phyloP scores from a whole-genome alignment of 2,113 vertebrate genomes.

The Boulengeromyrus knoepffleri region DNA sequence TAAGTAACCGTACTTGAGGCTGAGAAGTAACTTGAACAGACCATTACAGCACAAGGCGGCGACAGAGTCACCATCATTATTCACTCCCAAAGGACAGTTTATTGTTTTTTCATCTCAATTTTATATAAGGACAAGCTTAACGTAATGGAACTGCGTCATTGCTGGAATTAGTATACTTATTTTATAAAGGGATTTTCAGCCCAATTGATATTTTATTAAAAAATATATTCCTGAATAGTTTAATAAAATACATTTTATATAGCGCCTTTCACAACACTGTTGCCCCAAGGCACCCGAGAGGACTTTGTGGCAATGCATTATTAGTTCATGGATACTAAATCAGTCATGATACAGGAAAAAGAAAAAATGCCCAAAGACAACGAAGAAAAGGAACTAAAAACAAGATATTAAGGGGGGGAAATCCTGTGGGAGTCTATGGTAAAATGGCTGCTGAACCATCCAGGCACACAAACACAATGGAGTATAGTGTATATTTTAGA shows the following conservation, averaged over 20 bases:
- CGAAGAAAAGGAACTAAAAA: neutral
- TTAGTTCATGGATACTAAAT: neutral
- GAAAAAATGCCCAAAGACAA: neutral
- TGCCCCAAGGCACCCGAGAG: neutral
- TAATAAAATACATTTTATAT: neutral
- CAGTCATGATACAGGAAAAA: neutral
- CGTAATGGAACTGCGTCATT: neutral
- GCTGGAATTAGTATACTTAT: neutral
- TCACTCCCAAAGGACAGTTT: neutral
- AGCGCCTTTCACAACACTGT: neutral
- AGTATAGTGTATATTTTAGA: neutral
- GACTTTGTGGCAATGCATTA: neutral
- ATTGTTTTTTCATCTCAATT: neutral
- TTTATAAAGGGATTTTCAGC: neutral
- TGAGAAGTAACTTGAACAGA: neutral
- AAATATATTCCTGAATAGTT: neutral
- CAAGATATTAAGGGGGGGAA: neutral
- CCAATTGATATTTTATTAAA: neutral
- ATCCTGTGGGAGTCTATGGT: neutral
- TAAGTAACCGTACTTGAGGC: neutral
- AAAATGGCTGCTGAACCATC: neutral
- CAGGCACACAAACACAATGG: neutral
- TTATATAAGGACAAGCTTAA: neutral
- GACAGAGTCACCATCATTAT: neutral
- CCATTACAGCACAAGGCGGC: neutral